Base-by-base conservation (phyloP, 2,888 invertebrate species). In the Osedax frankpressi region DNA sequence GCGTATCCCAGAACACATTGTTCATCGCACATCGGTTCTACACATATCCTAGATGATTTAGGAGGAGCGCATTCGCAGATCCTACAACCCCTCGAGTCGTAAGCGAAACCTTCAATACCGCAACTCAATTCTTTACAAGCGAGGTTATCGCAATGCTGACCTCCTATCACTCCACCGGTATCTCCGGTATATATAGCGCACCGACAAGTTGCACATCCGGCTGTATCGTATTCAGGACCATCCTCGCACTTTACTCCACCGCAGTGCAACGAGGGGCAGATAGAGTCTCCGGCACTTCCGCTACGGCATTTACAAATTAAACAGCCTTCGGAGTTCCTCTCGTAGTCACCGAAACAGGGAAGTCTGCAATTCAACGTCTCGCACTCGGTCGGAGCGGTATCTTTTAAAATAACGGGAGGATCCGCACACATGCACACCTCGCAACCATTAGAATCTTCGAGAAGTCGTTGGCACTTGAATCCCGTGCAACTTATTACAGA, bases 1-100 rank as follows among this genome's bases (percentile, higher is more conserved):
- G 63, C 69, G 65, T 74, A 76, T 44, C 77, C 77, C 60, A 73
- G 29, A 29, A 60, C 30, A 30, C 77, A 77, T 28, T 68, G 70
- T 73, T 74, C 75, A 2, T 11, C 24, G 71, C 77, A 77, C 24
- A 14, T 59, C 28, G 72, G n/a, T 6, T 72, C 70, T 14, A 71
- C 29, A 30, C 76, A 75, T 19, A 44, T 19, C 44, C 44, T 44
- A 19, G 44, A 44, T 11, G 11, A 6, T 44, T 44, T 6, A 11
- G 28, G 65, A 1, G 60, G 71, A n/a, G 28, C 65, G 73, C 75
- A 75, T 25, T 72, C 59, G 69, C 75, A 75, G 2, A 28, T 69
- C 27, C 30, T 11, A 30, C 75, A 75, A 25, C 74, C 74, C 3
- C 26, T 14, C 0, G 44, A 27, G 67, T 75, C 75, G 2, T 70